These are phyloP conservation scores for Aporophyla nigra DNA, from an alignment of 2,888 invertebrate genomes.

Conservation along the genomic window DNA sequence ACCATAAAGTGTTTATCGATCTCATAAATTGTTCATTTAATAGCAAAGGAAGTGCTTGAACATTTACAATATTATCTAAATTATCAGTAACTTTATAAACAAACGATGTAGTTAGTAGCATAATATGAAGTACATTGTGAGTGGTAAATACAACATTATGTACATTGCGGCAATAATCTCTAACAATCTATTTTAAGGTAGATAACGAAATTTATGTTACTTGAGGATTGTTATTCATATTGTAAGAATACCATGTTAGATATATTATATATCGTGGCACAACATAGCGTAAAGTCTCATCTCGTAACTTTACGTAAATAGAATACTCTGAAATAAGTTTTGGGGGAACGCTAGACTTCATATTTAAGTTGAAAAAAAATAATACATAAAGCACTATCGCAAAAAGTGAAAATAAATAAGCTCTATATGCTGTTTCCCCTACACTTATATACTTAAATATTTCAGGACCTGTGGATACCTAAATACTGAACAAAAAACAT, in stretches of 20 bases:
- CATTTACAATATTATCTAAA: slow-evolving; percentile 23
- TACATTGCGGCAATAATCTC: slow-evolving; percentile 13
- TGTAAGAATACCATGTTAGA: neutral
- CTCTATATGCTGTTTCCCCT: neutral
- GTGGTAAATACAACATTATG: neutral
- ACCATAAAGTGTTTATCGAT: slow-evolving; percentile 15
- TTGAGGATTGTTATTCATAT: neutral
- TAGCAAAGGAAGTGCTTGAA: slow-evolving; percentile 15
- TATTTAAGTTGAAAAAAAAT: neutral
- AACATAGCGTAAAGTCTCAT: neutral
- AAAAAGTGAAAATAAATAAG: slow-evolving; percentile 18
- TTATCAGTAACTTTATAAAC: slow-evolving; percentile 24
- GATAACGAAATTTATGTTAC: neutral
- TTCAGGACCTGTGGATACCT: neutral
- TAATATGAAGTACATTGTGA: slow-evolving; percentile 10
- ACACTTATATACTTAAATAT: neutral
- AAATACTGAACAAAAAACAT: slow-evolving; percentile 2
- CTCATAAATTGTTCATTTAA: neutral
- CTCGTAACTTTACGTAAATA: too few relatives aligned
- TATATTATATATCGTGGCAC: neutral
- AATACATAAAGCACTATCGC: neutral
- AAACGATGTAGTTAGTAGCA: slow-evolving; percentile 21
- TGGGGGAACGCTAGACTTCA: too few relatives aligned
- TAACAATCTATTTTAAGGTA: slow-evolving; percentile 10
- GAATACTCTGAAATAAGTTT: neutral